Base-by-base conservation (phyloP, 2,797 vertebrate species). In the Huso huso region DNA sequence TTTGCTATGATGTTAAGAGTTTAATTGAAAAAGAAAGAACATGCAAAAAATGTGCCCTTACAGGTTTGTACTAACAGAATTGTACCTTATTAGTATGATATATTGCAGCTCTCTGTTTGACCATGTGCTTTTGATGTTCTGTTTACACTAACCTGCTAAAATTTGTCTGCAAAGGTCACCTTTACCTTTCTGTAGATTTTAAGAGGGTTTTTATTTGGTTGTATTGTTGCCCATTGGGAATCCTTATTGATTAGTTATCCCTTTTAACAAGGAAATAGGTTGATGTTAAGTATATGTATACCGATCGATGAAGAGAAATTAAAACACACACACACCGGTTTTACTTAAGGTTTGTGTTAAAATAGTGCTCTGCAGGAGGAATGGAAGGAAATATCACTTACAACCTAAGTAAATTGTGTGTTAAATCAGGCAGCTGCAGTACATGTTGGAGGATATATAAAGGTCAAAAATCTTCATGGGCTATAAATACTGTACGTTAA, bases 21-120 rank as follows among this genome's bases (percentile, higher is more conserved):
- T 49, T 52, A 67, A 70, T 51, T 64, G 65, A 64, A 62, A 62
- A 37, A 48, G 48, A 62, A 67, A 67, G 49, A 49, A 49, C 10
- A 59, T 48, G 57, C 37, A 23, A n/a, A 49, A 63, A 12, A 37
- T 55, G 53, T 55, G 53, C n/a, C 53, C 53, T n/a, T 55, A 10
- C 9, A 55, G 53, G 9, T 10, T 55, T 10, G 53, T 55, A 10
- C n/a, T 55, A 4, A 55, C 53, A 55, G 9, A n/a, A 10, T 55
- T 55, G 61, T 51, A 67, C 66, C 66, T 62, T 67, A 61, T 61
- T 67, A 61, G 51, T 49, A 51, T 67, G 66, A 67, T 49, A 61
- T 62, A 67, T 52, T n/a, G 58, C 13, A 8, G 7, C 58, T 49
- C 37, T 61, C 18, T 23, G 7, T 7, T 61, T 7, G 10, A 50